Evolutionary conservation across 37 sponge, comb jelly and placozoan genomes (phyloP), one percentile per base, ranked within the genome.

Genomic region (Corticium candelabrum): DNA sequence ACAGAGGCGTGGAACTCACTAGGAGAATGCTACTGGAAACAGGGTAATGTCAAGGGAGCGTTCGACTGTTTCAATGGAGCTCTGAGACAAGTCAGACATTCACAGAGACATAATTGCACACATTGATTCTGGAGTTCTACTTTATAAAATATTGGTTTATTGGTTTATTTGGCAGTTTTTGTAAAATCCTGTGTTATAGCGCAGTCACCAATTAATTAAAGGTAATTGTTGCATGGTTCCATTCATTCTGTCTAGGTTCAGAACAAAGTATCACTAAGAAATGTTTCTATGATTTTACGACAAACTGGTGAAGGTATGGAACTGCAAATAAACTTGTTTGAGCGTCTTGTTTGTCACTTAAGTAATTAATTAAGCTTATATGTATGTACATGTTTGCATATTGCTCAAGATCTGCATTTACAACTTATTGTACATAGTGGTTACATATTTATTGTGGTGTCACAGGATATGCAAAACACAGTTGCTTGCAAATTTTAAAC

Each of bases 11-110:
- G 93, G 93, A 87, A 86, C 67, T 72, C 71, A 0, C 78, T 90
- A 30, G 93, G 93, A 35, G 93, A 93, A 72, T 78, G 83, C 56
- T 93, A 87, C 71, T 93, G 93, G 93, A 90, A 90, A 83, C 69
- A 56, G 1, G 90, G 88, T 0, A 84, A 90, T 32, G 68, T 90
- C 0, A 40, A 38, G 39, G 85, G 85, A 43, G 93, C 93, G 0
- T 78, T 83, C 37, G 75, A 93, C 85, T 93, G 93, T 79, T 93
- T 93, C 67, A 33, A 30, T 1, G 88, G 88, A 67, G 87, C 88
- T 2, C 41, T 93, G 35, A 31, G 35, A 37, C 87, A 84, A 68
- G 93, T 91, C 7, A 38, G 86, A 80, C 2, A 2, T 2, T 31
- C 11, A 77, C 2, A 2, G 34, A 1, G 62, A 2, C 1, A 2